Conservation (phyloP, 2,113 vertebrate species). For the Macquaria ambigua region DNA sequence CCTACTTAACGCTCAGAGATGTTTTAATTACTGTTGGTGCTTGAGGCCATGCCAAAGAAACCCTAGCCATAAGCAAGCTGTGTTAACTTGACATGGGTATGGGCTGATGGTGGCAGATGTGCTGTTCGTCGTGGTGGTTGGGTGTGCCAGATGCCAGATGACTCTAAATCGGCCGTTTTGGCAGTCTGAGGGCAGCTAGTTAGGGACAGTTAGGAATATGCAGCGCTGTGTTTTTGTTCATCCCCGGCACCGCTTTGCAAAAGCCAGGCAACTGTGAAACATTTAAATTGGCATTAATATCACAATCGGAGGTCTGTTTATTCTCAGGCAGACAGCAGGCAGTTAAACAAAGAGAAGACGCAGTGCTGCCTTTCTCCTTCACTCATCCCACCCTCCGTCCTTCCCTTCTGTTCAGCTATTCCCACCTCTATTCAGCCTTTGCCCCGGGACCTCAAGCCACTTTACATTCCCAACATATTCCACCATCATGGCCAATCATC, state of each 20-base stretch:
- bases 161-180: slow-evolving; percentile 40
- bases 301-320: slow-evolving; percentile 66
- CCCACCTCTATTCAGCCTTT: slow-evolving; percentile 28
- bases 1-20: not conserved
- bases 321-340: slow-evolving; percentile 51
- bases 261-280: slow-evolving; percentile 48
- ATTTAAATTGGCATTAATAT: slow-evolving; percentile 64
- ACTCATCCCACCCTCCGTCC: slow-evolving; percentile 29
- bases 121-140: not conserved
- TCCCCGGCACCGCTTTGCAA: slow-evolving; percentile 30
- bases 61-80: not conserved
- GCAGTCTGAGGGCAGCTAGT: slow-evolving; percentile 18
- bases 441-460: slow-evolving; percentile 46
- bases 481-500: slow-evolving; percentile 39
- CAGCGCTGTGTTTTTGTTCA: slow-evolving; percentile 19
- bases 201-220: slow-evolving; percentile 29
- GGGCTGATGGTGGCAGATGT: slow-evolving; percentile 18
- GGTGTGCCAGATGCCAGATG: slow-evolving; percentile 17
- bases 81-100: slow-evolving; percentile 1
- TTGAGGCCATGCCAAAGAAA: not conserved
- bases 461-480: slow-evolving; percentile 75
- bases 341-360: slow-evolving; percentile 30
- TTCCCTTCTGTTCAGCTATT: slow-evolving; percentile 14
- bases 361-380: slow-evolving; percentile 5
- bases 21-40: not conserved